Evolutionary conservation across 2,888 invertebrate species (phyloP).

Genomic region (Cartodere bifasciata): DNA sequence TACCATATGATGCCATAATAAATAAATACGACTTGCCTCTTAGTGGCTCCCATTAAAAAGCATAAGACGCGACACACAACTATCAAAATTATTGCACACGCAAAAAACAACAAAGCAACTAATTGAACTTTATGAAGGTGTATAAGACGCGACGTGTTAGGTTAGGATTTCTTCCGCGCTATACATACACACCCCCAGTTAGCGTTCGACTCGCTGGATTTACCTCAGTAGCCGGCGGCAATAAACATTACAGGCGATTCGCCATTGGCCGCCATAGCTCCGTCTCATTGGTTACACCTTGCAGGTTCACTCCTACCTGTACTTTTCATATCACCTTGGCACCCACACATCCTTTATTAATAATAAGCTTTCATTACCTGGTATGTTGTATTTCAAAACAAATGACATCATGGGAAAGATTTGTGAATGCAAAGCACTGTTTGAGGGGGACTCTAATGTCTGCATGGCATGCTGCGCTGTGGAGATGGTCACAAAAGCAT

Average conservation of each 20-base stretch:
- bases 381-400: too few species aligned
- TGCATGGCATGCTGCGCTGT: too few species aligned
- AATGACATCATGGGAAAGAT: too few species aligned
- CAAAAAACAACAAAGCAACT: slow-evolving; percentile 10
- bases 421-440: too few species aligned
- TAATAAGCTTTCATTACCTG: too few species aligned
- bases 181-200: slow-evolving; percentile 30
- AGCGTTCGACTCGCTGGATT: slow-evolving; percentile 29
- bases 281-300: slow-evolving; percentile 33
- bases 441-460: too few species aligned
- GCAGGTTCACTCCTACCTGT: slow-evolving; percentile 36
- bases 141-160: too few species aligned
- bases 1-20: slow-evolving; percentile 26
- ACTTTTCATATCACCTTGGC: slow-evolving; percentile 18
- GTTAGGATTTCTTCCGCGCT: slow-evolving; percentile 17
- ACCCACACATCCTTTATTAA: slow-evolving; percentile 12
- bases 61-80: slow-evolving; percentile 16
- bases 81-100: slow-evolving; percentile 8
- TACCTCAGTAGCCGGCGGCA: slow-evolving; percentile 30
- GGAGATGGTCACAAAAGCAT: too few species aligned
- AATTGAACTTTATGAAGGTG: slow-evolving; percentile 6
- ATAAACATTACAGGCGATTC: slow-evolving; percentile 32
- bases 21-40: slow-evolving; percentile 18
- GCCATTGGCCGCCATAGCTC: slow-evolving; percentile 33
- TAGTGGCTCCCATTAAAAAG: slow-evolving; percentile 32